phyloP scores from a whole-genome alignment of 2,888 invertebrate genomes.

The Leucophenga maculata region DNA sequence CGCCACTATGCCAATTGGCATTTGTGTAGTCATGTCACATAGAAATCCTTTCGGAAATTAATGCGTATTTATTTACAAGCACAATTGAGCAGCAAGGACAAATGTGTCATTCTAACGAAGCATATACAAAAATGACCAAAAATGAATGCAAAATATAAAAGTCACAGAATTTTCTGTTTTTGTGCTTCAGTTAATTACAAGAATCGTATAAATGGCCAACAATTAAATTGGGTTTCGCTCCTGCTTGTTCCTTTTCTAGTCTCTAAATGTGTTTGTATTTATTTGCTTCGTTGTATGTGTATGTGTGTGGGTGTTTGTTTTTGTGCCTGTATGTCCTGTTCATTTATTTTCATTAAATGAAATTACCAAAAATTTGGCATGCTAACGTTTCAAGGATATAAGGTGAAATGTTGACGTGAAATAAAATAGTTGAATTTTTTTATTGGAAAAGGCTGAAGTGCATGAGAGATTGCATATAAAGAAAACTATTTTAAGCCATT shows the following conservation, averaged over 20 bases:
- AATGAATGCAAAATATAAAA: conserved; percentile 14
- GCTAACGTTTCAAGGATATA: conserved; percentile 16
- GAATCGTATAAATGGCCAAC: conserved; percentile 18
- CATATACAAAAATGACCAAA: background rate
- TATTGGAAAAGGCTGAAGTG: no score
- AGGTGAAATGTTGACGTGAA: background rate
- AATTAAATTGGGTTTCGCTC: conserved; percentile 18
- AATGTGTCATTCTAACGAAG: background rate
- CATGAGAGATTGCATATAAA: no score
- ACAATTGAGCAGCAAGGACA: conserved; percentile 29
- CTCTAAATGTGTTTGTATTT: background rate
- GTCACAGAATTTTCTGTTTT: background rate
- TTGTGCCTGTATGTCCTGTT: background rate
- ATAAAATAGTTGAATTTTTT: no score
- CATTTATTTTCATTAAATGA: conserved; percentile 22
- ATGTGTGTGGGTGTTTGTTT: background rate
- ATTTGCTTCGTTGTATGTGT: background rate
- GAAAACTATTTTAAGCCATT: no score
- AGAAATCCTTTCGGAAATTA: conserved; percentile 40
- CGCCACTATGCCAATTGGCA: background rate
- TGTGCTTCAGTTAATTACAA: conserved; percentile 20
- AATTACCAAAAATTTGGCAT: conserved; percentile 21
- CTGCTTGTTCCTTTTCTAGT: background rate
- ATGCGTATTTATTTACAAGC: conserved; percentile 33
- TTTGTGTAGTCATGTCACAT: conserved; percentile 50